Evolutionary conservation across 2,113 vertebrate genomes (phyloP), one percentile per base, ranked within the genome.

Genomic region (Sapayoa aenigma): DNA sequence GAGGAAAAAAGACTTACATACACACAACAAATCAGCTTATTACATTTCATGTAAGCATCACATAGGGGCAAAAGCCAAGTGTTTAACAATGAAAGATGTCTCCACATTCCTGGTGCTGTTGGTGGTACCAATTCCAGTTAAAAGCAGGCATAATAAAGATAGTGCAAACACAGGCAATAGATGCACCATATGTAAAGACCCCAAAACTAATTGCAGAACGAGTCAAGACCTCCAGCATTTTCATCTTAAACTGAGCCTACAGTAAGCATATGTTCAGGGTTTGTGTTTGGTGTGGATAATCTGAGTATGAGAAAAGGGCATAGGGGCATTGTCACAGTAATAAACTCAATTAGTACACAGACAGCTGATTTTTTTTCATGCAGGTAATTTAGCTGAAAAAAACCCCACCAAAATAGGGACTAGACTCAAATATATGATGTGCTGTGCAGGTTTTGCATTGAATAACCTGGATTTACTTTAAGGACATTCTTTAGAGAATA

Each of bases 401-500:
- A 6, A 49, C 2, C 1, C 2, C 5, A 67, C n/a, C 23, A 20
- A 84, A 80, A 68, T 22, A 62, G 33, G 27, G 14, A 22, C 65
- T 55, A 58, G 41, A 93, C 50, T 90, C 50, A 90, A 86, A 78
- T 41, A 56, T 12, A 60, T 39, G 3, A 50, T 52, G 23, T 47
- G 25, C 22, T 68, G 17, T 67, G 37, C 49, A 78, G 65, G 28
- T 77, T 96, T 92, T 96, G 79, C 83, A 90, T 81, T 78, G 39
- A 77, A 84, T 75, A 78, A 30, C 59, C 65, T 90, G 65, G 49
- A 81, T 94, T 95, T 93, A 75, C 63, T 95, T 86, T 56, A 75
- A 81, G n/a, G 68, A 67, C 60, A 77, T 92, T 92, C 39, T 72
- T 92, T 60, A 86, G 24, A 75, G 42, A 71, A 31, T 75, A 87